Base-by-base conservation (phyloP, 2,888 invertebrate species). In the Diaprepes abbreviatus region DNA sequence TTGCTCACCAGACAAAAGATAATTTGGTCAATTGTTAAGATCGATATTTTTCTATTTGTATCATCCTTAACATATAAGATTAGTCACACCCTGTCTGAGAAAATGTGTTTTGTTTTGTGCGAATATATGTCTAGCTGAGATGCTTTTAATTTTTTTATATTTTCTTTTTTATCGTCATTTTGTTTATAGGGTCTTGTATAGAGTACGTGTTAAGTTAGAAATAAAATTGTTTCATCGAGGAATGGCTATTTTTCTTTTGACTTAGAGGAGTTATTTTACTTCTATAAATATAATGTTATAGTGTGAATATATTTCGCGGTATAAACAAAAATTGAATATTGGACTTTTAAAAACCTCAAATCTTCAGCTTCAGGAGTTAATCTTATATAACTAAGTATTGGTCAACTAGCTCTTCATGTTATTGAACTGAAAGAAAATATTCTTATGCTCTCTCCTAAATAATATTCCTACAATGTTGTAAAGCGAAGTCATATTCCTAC, bases 31-130 rank as follows among this genome's bases (percentile, higher is more conserved):
- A 12, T 54, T 59, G 63, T 79, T 80, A 78, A 79, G 76, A 79
- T 76, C 73, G 77, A 81, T 82, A 81, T 82, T 82, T 81, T 82
- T 81, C 80, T 81, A 81, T 80, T 77, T 78, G 76, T 78, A 78
- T 78, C 77, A 77, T 77, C 76, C 70, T 73, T 73, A 71, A 75
- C 71, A 70, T 64, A 73, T 45, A 73, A 68, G 73, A 73, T 63
- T 74, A 70, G 73, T 70, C 62, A 69, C 73, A 69, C 72, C 75
- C 73, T 74, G 74, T 75, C 43, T 19, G 58, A 36, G 73, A 73
- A 73, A 74, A 77, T 74, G 77, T 76, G 78, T 77, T 77, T 77
- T 76, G 78, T 77, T 77, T 77, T 76, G 76, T 77, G 73, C 72
- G 70, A 59, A 58, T 50, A 58, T 57, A 58, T 64, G 45, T 64